phyloP scores from a whole-genome alignment of 1,140 invertebrate genomes.

The Heliconius hermathena region DNA sequence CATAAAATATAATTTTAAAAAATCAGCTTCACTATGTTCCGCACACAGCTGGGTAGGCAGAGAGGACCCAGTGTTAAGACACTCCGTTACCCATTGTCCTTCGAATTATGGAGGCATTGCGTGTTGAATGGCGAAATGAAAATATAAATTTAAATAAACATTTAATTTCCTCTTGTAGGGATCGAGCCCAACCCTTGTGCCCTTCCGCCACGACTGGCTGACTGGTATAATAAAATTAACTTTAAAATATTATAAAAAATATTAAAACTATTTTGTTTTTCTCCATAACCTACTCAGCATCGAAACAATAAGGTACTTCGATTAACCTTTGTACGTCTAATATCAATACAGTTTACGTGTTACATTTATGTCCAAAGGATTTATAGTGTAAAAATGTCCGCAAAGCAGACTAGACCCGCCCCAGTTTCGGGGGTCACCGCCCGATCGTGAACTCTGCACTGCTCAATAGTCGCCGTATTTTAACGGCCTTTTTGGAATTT shows the following conservation, averaged over 20 bases:
- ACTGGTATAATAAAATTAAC: too few relatives aligned
- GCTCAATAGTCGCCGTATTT: constrained; percentile 54
- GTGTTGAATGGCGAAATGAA: too few relatives aligned
- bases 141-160: too few relatives aligned
- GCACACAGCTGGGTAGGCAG: too few relatives aligned
- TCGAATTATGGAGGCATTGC: too few relatives aligned
- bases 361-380: constrained; percentile 32
- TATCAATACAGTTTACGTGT: constrained; percentile 1
- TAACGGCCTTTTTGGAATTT: constrained; percentile 41
- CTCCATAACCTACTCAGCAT: neutral
- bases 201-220: too few relatives aligned
- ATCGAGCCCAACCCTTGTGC: too few relatives aligned
- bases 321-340: neutral
- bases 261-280: neutral
- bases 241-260: neutral
- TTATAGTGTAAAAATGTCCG: constrained; percentile 50
- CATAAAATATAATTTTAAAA: too few relatives aligned
- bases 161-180: too few relatives aligned
- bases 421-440: constrained; percentile 70
- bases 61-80: too few relatives aligned
- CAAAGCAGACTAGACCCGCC: constrained; percentile 54
- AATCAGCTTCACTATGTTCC: too few relatives aligned
- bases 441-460: constrained; percentile 71
- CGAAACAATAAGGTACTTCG: neutral
- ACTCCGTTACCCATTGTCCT: too few relatives aligned